These are phyloP conservation scores for Cepphus grylle DNA, from an alignment of 2,113 vertebrate species.

Conservation along the genomic window DNA sequence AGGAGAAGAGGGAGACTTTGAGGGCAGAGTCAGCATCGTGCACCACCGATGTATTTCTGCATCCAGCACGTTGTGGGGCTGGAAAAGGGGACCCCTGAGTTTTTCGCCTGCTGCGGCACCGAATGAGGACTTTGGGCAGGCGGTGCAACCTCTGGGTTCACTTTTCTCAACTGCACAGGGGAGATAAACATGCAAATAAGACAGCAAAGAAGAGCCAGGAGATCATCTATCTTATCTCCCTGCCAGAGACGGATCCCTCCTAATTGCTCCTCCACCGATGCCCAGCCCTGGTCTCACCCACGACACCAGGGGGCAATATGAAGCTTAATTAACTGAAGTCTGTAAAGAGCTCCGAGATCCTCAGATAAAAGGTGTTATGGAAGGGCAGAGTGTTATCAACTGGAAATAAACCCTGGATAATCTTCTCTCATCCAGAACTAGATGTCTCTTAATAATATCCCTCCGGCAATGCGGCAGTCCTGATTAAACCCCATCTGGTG, in stretches of 20 bases:
- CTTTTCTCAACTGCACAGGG: neutral
- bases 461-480: neutral
- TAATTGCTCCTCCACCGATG: neutral
- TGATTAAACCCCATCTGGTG: constrained; percentile 60
- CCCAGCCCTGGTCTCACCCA: neutral
- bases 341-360: constrained; percentile 25
- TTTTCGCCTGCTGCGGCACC: neutral
- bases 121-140: neutral
- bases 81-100: fast-evolving
- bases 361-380: constrained; percentile 49
- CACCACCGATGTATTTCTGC: fast-evolving
- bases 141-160: neutral
- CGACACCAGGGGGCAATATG: constrained; percentile 14
- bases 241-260: neutral
- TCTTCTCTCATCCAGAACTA: constrained; percentile 59
- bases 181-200: constrained; percentile 38
- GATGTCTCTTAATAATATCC: constrained; percentile 50
- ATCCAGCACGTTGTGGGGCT: neutral
- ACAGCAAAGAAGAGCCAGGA: neutral
- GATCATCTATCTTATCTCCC: neutral
- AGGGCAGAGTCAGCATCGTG: neutral
- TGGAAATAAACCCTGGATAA: constrained; percentile 67
- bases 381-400: constrained; percentile 60
- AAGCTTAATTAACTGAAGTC: constrained; percentile 50
- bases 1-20: neutral